Base-by-base conservation (phyloP, 2,113 vertebrate genomes). In the Entosphenus tridentatus region DNA sequence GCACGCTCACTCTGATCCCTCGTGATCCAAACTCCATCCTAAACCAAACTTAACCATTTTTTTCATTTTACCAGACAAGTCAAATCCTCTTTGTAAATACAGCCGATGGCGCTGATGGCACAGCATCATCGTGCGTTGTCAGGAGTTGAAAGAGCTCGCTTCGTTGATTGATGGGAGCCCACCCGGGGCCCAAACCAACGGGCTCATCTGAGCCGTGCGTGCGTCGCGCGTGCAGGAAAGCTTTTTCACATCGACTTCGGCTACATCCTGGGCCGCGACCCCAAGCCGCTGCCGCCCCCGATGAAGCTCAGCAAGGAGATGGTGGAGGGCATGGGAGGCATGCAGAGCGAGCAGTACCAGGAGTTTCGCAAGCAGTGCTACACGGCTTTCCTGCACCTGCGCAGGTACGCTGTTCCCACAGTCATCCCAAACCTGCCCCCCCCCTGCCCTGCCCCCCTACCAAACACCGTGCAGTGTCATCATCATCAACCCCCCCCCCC, bases 221-320 rank as follows among this genome's bases (percentile, higher is more conserved):
- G 58, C 58, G 16, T 14, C 13, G 13, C 3, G 58, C 58, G 58
- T 62, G 58, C 58, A 62, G 92, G 93, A 67, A 98, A 96, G 79
- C 80, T 98, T 21, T 96, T 98, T 79, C 93, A 98, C 79, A 91
- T 98, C n/a, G 93, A 98, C 78, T 98, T 98, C 12, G 93, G 93
- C 57, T 98, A 98, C 74, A 98, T 96, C 77, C 75, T 98, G 83
- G 93, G 93, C 9, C 84, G 93, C 8, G 92, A 98, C 75, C 93
- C 93, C 4, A 98, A 98, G 73, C 93, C 93, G 8, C 82, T 98
- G 9, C 93, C 93, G 57, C 93, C 93, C 0, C 93, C 93, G 0
- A 98, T 98, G 93, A 98, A 98, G 78, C 82, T 98, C 78, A 98
- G 93, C 74, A 96, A 96, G 71, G 93, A 98, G 77, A 98, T 96